phyloP scores from a whole-genome alignment of 2,888 invertebrate genomes.

The Escarpia spicata region DNA sequence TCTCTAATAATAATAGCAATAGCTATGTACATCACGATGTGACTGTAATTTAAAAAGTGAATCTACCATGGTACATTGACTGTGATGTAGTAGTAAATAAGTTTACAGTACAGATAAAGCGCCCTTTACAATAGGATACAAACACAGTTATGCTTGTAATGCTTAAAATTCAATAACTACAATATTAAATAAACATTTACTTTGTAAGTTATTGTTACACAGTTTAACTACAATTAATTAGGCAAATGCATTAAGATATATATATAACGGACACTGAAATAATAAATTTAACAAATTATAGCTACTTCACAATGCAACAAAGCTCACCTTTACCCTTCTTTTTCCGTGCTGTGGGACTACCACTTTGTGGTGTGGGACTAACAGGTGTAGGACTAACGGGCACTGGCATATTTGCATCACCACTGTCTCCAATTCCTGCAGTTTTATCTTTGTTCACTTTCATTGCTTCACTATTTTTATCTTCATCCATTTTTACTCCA shows the following conservation, averaged over 20 bases:
- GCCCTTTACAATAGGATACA: background rate
- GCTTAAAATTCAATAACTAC: background rate
- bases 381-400: background rate
- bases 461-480: background rate
- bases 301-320: background rate
- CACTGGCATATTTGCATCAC: background rate
- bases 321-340: conserved; percentile 1
- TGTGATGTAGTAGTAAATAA: no score
- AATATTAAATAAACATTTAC: background rate
- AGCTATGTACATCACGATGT: no score
- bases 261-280: background rate
- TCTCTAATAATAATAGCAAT: no score
- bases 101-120: no score
- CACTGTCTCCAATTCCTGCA: background rate
- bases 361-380: background rate
- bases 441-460: background rate
- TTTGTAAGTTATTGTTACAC: background rate
- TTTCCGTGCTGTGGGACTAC: background rate
- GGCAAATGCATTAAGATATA: background rate
- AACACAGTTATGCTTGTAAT: background rate
- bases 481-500: background rate
- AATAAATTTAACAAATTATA: background rate
- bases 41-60: no score
- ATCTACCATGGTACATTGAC: no score
- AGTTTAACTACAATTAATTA: background rate